Base-by-base conservation (phyloP, 1,140 invertebrate species). In the Solenopsis fugax region DNA sequence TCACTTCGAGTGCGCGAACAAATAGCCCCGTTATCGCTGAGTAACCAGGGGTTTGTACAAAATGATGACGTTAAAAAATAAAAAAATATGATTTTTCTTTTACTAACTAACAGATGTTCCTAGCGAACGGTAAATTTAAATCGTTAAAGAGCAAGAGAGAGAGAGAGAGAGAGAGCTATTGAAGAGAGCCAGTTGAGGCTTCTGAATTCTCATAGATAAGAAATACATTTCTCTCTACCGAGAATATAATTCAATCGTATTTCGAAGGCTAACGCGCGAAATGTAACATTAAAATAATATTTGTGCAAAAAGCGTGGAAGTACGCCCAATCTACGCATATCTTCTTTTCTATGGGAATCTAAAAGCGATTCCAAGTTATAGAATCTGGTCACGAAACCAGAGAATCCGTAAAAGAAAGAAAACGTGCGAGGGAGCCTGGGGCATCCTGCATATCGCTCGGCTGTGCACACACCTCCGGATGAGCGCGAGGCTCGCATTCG, bases 1-100 rank as follows among this genome's bases (percentile, higher is more conserved):
- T 87, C 45, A 64, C 75, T 65, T 69, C 34, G 87, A 77, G 37
- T n/a, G 29, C 24, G 16, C 73, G 56, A 41, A 56, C 60, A 80
- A 24, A 62, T 87, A 86, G 76, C 16, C 69, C n/a, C 34, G 13
- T 85, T 64, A 52, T 10, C 18, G n/a, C 18, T 73, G 65, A 88
- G 45, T 37, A 82, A 37, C 45, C 29, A 60, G 29, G 3, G 58
- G 2, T n/a, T 37, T 1, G 34, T 13, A 41, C 52, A 69, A 87
- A 72, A 54, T 18, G 34, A 10, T 65, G 62, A 41, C n/a, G n/a
- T 34, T 62, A 62, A 34, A 62, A 37, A 65, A 65, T 64, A 0
- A 41, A 62, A 62, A 34, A 65, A 16, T 16, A 12, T 5, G 16
- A n/a, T 7, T 13, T 24, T n/a, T 37, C 37, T 29, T 72, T 58